These are phyloP conservation scores for Dicrostonyx torquatus DNA, from an alignment of 2,797 vertebrate genomes.

Conservation along the genomic window DNA sequence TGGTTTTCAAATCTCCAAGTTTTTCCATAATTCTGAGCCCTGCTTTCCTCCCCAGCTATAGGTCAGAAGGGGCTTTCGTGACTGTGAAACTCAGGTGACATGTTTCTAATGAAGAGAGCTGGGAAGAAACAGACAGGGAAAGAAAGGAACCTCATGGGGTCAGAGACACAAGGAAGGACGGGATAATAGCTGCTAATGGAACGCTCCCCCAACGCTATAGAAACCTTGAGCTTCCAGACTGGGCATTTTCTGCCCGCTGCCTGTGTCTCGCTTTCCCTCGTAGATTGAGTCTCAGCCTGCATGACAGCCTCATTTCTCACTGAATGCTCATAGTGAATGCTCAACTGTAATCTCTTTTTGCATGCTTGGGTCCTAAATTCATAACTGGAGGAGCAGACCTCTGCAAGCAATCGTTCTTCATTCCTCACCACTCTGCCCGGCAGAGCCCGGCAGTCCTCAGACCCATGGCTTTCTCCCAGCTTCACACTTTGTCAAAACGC, in stretches of 20 bases:
- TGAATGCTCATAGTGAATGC: conserved; percentile 75
- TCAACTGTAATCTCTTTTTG: conserved; percentile 84
- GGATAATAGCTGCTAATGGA: conserved; percentile 26
- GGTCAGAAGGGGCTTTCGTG: background rate
- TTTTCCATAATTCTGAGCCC: background rate
- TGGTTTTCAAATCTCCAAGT: background rate
- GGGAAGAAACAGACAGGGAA: background rate
- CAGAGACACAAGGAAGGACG: conserved; percentile 55
- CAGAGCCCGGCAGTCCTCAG: conserved; percentile 25
- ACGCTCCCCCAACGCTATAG: conserved; percentile 33
- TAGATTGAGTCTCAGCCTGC: conserved; percentile 80
- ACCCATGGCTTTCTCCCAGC: conserved; percentile 73
- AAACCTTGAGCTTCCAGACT: conserved; percentile 66
- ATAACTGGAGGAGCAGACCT: conserved; percentile 74
- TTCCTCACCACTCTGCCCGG: background rate
- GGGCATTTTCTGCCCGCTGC: conserved; percentile 75
- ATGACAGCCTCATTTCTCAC: conserved; percentile 83
- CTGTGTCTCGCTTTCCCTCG: background rate
- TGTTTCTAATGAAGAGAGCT: conserved; percentile 28
- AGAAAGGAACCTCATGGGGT: background rate
- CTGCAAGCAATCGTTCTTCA: conserved; percentile 60
- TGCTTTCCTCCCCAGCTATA: background rate
- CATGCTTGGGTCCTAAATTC: conserved; percentile 81
- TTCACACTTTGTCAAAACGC: conserved; percentile 82
- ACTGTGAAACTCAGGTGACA: conserved; percentile 27